phyloP scores from a whole-genome alignment of 2,888 invertebrate genomes.

The Drosophila bunnanda region DNA sequence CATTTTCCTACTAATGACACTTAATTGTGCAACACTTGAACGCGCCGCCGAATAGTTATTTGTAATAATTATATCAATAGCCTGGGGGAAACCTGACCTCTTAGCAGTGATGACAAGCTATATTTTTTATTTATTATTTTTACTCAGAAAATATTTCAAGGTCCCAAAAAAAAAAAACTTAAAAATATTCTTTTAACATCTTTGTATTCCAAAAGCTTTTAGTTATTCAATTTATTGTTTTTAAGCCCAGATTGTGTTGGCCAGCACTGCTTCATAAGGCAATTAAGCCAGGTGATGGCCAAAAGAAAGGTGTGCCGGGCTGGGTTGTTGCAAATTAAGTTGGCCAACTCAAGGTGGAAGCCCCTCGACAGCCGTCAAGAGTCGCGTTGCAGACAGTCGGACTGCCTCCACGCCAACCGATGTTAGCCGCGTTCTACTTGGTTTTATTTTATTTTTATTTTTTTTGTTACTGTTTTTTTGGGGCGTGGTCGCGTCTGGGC shows the following conservation, averaged over 20 bases:
- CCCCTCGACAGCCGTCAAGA: conserved; percentile 40
- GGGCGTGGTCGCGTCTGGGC: conserved; percentile 50
- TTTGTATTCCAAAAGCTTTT: background rate
- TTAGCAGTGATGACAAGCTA: background rate
- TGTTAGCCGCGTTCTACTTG: conserved; percentile 1
- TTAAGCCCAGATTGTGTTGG: background rate
- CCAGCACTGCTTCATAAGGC: conserved; percentile 37
- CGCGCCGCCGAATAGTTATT: conserved; percentile 53
- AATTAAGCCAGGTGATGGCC: conserved; percentile 63
- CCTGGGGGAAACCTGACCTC: conserved; percentile 26
- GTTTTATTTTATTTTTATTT: background rate
- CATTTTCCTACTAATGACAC: conserved; percentile 61
- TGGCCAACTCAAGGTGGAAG: conserved; percentile 42
- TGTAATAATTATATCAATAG: conserved; percentile 66
- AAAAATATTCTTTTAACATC: background rate
- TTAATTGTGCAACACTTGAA: conserved; percentile 64
- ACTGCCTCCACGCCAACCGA: conserved; percentile 12
- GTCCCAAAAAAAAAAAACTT: too few relatives aligned
- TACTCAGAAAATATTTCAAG: background rate
- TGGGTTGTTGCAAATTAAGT: conserved; percentile 72
- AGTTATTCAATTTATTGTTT: background rate
- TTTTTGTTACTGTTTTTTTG: background rate
- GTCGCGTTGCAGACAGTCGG: conserved; percentile 34
- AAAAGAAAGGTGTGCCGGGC: conserved; percentile 29
- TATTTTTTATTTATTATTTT: background rate